Conservation (phyloP, 92 coral and sea anemone genomes). For the Virgularia gustaviana region DNA sequence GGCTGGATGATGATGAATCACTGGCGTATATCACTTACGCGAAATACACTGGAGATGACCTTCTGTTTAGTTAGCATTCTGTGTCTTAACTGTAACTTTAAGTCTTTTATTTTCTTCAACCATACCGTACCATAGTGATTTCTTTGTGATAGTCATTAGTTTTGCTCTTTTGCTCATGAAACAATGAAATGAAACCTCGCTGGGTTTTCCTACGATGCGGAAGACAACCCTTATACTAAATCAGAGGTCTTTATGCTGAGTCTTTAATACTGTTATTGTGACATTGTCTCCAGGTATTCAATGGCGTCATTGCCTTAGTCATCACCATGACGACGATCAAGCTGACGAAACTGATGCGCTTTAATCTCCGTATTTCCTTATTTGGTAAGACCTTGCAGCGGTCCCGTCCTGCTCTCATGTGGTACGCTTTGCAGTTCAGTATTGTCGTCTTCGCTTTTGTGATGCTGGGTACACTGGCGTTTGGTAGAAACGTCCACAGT, state of each 20-base stretch:
- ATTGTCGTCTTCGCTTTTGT: conserved; percentile 71
- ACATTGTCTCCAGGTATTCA: conserved; percentile 40
- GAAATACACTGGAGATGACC: too few relatives aligned
- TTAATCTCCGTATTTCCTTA: conserved; percentile 79
- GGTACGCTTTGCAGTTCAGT: conserved; percentile 68
- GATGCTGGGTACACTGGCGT: conserved; percentile 56
- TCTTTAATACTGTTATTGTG: background rate
- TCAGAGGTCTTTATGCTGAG: background rate
- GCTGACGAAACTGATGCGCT: conserved; percentile 79
- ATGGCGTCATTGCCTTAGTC: conserved; percentile 64
- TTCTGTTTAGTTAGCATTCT: too few relatives aligned
- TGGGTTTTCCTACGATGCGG: too few relatives aligned
- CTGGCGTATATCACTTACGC: too few relatives aligned
- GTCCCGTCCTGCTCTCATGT: conserved; percentile 65
- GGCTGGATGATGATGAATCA: too few relatives aligned
- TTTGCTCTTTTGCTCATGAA: too few relatives aligned
- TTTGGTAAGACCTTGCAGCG: conserved; percentile 69
- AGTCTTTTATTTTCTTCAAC: too few relatives aligned
- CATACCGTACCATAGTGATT: too few relatives aligned
- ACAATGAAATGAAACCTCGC: too few relatives aligned
- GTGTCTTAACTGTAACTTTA: too few relatives aligned
- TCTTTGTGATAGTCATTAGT: too few relatives aligned
- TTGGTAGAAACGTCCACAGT: conserved; percentile 60
- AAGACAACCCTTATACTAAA: too few relatives aligned
- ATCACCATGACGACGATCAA: conserved; percentile 83